phyloP scores from a whole-genome alignment of 2,797 vertebrate genomes.

The Kryptolebias ocellatus region DNA sequence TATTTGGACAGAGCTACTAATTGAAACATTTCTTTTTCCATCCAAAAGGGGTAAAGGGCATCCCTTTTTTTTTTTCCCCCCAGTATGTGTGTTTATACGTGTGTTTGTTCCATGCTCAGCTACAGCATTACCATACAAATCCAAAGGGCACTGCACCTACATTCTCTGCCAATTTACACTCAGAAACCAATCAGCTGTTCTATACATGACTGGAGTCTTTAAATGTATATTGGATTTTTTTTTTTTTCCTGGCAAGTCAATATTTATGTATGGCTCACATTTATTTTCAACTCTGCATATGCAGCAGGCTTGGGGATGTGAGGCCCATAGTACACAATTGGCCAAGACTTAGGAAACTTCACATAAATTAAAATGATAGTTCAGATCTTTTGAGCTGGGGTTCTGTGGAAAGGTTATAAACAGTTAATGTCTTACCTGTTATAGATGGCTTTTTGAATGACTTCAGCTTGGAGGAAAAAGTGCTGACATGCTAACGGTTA shows the following conservation, averaged over 20 bases:
- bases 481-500: no score
- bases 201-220: conserved; percentile 37
- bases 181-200: conserved; percentile 29
- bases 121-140: conserved; percentile 72
- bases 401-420: no score
- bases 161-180: conserved; percentile 45
- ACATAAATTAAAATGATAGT: no score
- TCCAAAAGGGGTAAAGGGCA: conserved; percentile 77
- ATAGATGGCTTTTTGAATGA: background rate
- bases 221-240: conserved; percentile 46
- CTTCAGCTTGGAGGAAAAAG: background rate
- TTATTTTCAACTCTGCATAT: conserved; percentile 52
- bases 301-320: conserved; percentile 29
- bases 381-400: no score
- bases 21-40: conserved; percentile 83
- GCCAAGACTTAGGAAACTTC: conserved; percentile 36
- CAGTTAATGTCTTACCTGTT: no score
- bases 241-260: conserved; percentile 33
- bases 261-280: conserved; percentile 44
- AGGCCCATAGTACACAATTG: conserved; percentile 38
- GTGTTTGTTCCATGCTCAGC: conserved; percentile 44
- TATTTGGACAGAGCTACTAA: conserved; percentile 76
- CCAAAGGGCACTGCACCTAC: conserved; percentile 52
- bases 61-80: conserved; percentile 76
- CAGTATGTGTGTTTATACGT: conserved; percentile 41